Evolutionary conservation across 2,797 vertebrate species (phyloP).

Genomic region (Leuciscus waleckii): DNA sequence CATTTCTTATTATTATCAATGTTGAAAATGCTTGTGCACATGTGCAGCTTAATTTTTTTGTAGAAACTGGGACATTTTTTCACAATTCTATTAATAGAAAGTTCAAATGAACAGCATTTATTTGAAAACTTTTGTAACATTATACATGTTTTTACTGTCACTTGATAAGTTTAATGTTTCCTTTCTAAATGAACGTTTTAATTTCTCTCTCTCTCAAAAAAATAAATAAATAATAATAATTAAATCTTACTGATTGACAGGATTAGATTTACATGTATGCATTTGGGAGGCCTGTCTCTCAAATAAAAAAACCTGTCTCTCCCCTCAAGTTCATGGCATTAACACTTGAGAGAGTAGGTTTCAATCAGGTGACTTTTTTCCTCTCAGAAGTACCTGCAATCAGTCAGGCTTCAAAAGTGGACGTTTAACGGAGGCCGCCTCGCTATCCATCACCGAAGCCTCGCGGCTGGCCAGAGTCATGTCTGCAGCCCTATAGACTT

Average conservation of each 20-base stretch:
- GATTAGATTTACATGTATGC: neutral
- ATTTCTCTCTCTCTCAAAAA: too few relatives aligned
- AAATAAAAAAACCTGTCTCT: neutral
- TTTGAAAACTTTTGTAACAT: too few relatives aligned
- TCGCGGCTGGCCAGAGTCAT: neutral
- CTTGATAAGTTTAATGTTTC: too few relatives aligned
- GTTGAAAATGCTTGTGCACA: neutral
- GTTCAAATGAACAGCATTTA: too few relatives aligned
- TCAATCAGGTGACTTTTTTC: slow-evolving; percentile 5
- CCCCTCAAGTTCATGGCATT: neutral
- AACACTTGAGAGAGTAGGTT: slow-evolving; percentile 2
- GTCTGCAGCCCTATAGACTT: neutral
- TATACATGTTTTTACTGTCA: too few relatives aligned
- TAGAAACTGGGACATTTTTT: neutral
- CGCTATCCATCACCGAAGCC: neutral
- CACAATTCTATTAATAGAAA: neutral
- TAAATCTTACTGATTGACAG: neutral
- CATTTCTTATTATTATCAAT: neutral
- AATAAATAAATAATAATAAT: too few relatives aligned
- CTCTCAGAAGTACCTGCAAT: slow-evolving; percentile 25
- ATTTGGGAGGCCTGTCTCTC: neutral
- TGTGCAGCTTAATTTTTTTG: too few relatives aligned
- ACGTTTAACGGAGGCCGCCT: neutral
- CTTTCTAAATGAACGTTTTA: too few relatives aligned
- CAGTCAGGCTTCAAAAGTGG: slow-evolving; percentile 12